Base-by-base conservation (phyloP, 2,113 vertebrate genomes). In the Apodemus speciosus region DNA sequence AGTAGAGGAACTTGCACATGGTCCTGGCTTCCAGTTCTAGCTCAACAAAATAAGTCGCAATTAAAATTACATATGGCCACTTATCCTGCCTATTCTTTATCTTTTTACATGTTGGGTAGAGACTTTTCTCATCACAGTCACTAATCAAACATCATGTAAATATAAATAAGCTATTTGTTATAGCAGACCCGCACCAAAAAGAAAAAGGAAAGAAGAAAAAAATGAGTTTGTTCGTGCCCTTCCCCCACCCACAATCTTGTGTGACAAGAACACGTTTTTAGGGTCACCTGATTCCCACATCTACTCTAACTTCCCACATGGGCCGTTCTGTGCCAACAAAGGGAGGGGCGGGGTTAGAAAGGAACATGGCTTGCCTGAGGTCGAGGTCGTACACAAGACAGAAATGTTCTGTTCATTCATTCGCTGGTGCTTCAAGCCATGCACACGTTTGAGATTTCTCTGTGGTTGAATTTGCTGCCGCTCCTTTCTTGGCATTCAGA, bases 81-180 rank as follows among this genome's bases (percentile, higher is more conserved):
- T 79, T 83, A 85, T 53, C 49, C 16, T 92, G 25, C 40, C 8
- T 94, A 35, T 68, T 81, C 32, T 60, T 91, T 85, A 80, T 49
- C 40, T 86, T 92, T 92, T 89, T 87, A 73, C 40, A 88, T 3
- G 66, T 6, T 51, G 51, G n/a, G 4, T 83, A 83, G 25, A 91
- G 3, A 81, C 46, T 94, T 92, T 60, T 5, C 53, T 95, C 62
- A 83, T 76, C 68, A 38, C 6, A 93, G 60, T 80, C 79, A 27
- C 88, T 91, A 69, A 95, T 85, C 1, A 87, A 80, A 80, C 75
- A 16, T 79, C 73, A 20, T 18, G 66, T 38, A 92, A 30, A 80
- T 86, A 27, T 92, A 88, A 90, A 18, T 68, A n/a, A 68, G 10
- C 2, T 51, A 15, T 25, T 69, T 46, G 43, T 46, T 46, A 46